Evolutionary conservation across 2,797 vertebrate species (phyloP).

Genomic region (Typhlichthys eigenmanni): DNA sequence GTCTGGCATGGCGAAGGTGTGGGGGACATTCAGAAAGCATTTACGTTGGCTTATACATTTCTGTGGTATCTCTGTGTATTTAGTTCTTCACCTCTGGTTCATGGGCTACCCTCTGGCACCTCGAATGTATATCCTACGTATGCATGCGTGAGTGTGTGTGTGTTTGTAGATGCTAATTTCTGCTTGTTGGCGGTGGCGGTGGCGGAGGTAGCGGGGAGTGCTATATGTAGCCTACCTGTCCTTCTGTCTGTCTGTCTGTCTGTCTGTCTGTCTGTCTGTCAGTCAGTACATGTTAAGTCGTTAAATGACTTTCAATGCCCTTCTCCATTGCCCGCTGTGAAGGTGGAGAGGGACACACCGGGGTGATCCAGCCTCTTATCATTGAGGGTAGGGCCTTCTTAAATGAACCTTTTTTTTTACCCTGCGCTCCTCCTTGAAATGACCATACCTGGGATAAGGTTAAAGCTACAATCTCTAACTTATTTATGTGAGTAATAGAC

Average conservation of each 20-base stretch:
- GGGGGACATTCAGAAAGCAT: too few relatives aligned
- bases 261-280: constrained; percentile 49
- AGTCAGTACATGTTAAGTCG: constrained; percentile 49
- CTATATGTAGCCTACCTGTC: constrained; percentile 6
- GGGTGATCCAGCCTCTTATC: constrained; percentile 60
- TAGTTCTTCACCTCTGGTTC: neutral
- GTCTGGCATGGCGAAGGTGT: too few relatives aligned
- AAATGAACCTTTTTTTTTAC: constrained; percentile 26
- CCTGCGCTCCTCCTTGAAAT: constrained; percentile 26
- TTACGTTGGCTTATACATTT: too few relatives aligned
- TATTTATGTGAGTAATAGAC: too few relatives aligned
- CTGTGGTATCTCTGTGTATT: too few relatives aligned
- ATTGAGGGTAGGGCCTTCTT: constrained; percentile 73
- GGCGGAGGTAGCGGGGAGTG: constrained; percentile 39
- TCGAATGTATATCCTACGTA: constrained; percentile 13
- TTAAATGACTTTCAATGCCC: constrained; percentile 63
- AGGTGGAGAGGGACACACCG: constrained; percentile 60
- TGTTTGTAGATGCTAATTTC: constrained; percentile 24
- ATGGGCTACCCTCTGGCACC: constrained; percentile 7
- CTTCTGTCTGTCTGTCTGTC: constrained; percentile 42
- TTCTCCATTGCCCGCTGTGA: constrained; percentile 57
- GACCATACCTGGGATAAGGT: constrained; percentile 6
- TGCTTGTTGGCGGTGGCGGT: constrained; percentile 48
- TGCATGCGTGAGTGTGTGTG: constrained; percentile 17
- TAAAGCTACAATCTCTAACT: too few relatives aligned